Percentiles rank a stretch among this genome's conserved stretches.
Conservation (phyloP, 2,888 invertebrate genomes). For the Nineta flava region DNA sequence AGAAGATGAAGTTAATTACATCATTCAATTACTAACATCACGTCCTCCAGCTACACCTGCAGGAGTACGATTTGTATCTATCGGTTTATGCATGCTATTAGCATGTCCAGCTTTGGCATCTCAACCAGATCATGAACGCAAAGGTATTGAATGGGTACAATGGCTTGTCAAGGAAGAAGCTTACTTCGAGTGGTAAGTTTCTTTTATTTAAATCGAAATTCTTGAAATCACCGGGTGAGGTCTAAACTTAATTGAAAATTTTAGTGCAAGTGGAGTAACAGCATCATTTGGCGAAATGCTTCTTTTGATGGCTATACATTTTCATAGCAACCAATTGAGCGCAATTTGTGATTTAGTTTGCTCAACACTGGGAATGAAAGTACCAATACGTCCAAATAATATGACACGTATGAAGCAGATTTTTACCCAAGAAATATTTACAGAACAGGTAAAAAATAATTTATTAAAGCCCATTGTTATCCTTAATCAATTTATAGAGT, state of each 20-base stretch:
- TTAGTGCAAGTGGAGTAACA: constrained; percentile 63
- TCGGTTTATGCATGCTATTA: constrained; percentile 86
- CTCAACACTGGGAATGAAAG: constrained; percentile 88
- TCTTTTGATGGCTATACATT: constrained; percentile 89
- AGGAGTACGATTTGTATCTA: constrained; percentile 82
- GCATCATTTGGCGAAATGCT: constrained; percentile 93
- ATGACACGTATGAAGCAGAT: constrained; percentile 80
- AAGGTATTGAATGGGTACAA: constrained; percentile 82
- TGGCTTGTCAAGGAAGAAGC: constrained; percentile 86
- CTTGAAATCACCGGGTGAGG: too few species aligned
- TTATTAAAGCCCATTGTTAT: background rate
- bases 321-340: constrained; percentile 85
- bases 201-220: too few species aligned
- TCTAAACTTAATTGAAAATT: background rate
- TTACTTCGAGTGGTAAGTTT: constrained; percentile 56
- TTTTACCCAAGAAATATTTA: constrained; percentile 92
- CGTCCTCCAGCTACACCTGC: constrained; percentile 81
- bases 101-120: constrained; percentile 74
- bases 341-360: constrained; percentile 90
- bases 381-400: constrained; percentile 72
- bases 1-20: constrained; percentile 76
- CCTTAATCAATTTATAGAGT: background rate
- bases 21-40: constrained; percentile 73
- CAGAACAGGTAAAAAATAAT: constrained; percentile 55
- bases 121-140: constrained; percentile 62